Evolutionary conservation across 2,113 vertebrate genomes (phyloP).

Genomic region (Ceratotherium simum): DNA sequence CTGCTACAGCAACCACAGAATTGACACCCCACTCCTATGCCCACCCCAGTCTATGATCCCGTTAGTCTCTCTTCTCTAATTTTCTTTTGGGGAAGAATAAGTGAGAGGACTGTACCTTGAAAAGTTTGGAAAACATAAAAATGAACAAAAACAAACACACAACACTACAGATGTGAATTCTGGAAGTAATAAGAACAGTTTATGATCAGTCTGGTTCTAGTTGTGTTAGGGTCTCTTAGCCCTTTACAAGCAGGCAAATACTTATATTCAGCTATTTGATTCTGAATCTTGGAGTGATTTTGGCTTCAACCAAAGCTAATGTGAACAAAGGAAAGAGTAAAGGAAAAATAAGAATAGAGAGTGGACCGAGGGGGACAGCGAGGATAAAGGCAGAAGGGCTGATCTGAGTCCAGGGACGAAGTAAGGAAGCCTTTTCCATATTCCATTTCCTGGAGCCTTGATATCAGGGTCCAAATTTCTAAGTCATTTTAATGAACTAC

Average conservation of each 20-base stretch:
- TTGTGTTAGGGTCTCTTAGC: too few species aligned
- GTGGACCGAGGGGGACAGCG: rapidly evolving
- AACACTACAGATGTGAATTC: rapidly evolving
- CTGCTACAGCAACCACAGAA: too few species aligned
- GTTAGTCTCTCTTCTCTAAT: not conserved
- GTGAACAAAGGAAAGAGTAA: not conserved
- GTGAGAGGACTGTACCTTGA: not conserved
- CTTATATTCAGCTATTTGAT: not conserved
- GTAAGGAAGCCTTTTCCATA: rapidly evolving
- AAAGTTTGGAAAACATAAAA: not conserved
- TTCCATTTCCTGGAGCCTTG: not conserved
- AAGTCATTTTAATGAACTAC: too few species aligned
- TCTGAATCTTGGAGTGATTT: not conserved
- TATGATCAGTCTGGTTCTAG: not conserved
- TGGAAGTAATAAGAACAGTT: rapidly evolving
- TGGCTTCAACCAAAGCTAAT: not conserved
- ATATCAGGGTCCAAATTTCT: rapidly evolving
- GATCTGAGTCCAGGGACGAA: not conserved
- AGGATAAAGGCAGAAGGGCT: rapidly evolving
- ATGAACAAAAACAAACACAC: not conserved
- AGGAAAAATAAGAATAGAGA: not conserved
- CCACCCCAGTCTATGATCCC: too few species aligned
- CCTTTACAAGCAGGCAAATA: not conserved
- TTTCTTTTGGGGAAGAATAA: not conserved
- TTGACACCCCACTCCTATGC: rapidly evolving